Percentiles rank a stretch among this genome's conserved stretches.
Evolutionary conservation across 2,113 vertebrate species (phyloP).

Genomic region (rat (Rattus norvegicus)): GRCr8 NC_086022.1:92850001-92850500

Average conservation of each 20-base stretch:
- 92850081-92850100: background rate
- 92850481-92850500: background rate
- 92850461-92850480: background rate
- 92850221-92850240: background rate
- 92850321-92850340: background rate
- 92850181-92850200: background rate
- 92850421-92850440: background rate
- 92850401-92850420: background rate
- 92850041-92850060: background rate
- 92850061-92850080: background rate
- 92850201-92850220: background rate
- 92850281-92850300: background rate
- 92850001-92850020: background rate
- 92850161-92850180: background rate
- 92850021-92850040: background rate
- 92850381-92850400: background rate
- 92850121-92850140: background rate
- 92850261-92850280: background rate
- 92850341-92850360: background rate
- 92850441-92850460: background rate
- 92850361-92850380: background rate
- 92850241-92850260: background rate
- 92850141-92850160: background rate
- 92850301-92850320: background rate
- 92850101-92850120: background rate